phyloP scores from a whole-genome alignment of 2,797 vertebrate species.

The Lophius americanus region DNA sequence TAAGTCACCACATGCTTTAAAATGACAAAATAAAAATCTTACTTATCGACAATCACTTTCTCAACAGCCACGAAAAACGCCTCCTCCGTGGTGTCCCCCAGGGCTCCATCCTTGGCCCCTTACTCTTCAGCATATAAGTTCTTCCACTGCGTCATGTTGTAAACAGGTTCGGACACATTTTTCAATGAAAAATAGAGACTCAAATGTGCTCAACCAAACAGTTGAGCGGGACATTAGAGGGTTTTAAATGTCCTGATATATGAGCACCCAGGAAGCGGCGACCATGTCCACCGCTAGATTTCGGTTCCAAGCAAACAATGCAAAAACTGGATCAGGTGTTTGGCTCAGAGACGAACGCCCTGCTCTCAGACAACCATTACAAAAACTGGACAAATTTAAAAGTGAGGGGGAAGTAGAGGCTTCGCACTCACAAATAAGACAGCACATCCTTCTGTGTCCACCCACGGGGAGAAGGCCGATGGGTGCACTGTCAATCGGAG shows the following conservation, averaged over 20 bases:
- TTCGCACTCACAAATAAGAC: slow-evolving; percentile 28
- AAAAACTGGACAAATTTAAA: slow-evolving; percentile 2
- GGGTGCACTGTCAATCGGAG: slow-evolving; percentile 38
- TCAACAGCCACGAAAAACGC: too few relatives aligned
- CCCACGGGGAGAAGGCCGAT: slow-evolving; percentile 51
- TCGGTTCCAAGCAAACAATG: slow-evolving; percentile 17
- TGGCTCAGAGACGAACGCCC: slow-evolving; percentile 5
- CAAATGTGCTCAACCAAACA: too few relatives aligned
- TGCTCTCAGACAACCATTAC: slow-evolving; percentile 3
- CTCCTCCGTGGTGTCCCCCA: too few relatives aligned
- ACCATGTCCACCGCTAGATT: slow-evolving; percentile 3
- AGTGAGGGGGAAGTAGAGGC: slow-evolving; percentile 15
- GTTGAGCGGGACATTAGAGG: too few relatives aligned
- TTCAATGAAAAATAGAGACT: too few relatives aligned
- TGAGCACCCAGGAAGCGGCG: slow-evolving; percentile 5
- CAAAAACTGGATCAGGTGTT: slow-evolving; percentile 34
- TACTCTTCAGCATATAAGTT: too few relatives aligned
- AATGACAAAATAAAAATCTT: too few relatives aligned
- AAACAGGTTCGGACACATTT: too few relatives aligned
- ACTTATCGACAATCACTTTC: too few relatives aligned
- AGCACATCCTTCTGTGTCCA: slow-evolving; percentile 31
- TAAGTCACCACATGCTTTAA: too few relatives aligned
- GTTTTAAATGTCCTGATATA: slow-evolving; percentile 16
- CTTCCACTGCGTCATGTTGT: too few relatives aligned
- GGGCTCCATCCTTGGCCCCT: too few relatives aligned